phyloP scores from a whole-genome alignment of 2,888 invertebrate genomes.

The Timema podura region DNA sequence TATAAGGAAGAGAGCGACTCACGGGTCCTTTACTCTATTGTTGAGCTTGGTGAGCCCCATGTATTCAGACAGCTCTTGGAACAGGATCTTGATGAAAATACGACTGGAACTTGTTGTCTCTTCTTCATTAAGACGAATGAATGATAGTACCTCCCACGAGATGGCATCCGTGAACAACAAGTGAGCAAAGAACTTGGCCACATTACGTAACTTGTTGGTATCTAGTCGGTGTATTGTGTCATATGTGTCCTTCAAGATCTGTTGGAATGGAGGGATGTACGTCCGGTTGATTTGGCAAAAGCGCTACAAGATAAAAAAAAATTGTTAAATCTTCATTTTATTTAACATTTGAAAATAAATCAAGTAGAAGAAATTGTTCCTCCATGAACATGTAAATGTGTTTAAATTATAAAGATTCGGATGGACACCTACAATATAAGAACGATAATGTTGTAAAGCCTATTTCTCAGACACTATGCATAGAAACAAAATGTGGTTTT shows the following conservation, averaged over 20 bases:
- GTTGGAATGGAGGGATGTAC: constrained; percentile 89
- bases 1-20: constrained; percentile 45
- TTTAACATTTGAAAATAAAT: too few species aligned
- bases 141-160: constrained; percentile 88
- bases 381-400: background rate
- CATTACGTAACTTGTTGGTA: constrained; percentile 91
- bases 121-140: constrained; percentile 90
- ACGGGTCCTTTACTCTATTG: constrained; percentile 84
- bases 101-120: constrained; percentile 97
- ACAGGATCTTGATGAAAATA: constrained; percentile 96
- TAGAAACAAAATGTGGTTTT: too few species aligned
- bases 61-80: constrained; percentile 93
- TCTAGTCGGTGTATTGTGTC: constrained; percentile 92
- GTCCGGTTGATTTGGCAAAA: constrained; percentile 93
- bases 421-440: too few species aligned
- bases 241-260: constrained; percentile 93
- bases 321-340: background rate
- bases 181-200: constrained; percentile 96
- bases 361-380: too few species aligned
- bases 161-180: constrained; percentile 94
- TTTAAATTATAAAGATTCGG: background rate
- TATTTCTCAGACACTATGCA: too few species aligned
- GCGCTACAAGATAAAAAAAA: constrained; percentile 45
- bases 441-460: too few species aligned
- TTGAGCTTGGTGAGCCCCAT: constrained; percentile 93